Evolutionary conservation across 1,140 invertebrate species (phyloP), one percentile per base, ranked within the genome.

Genomic region (Drosophila serrata): DNA sequence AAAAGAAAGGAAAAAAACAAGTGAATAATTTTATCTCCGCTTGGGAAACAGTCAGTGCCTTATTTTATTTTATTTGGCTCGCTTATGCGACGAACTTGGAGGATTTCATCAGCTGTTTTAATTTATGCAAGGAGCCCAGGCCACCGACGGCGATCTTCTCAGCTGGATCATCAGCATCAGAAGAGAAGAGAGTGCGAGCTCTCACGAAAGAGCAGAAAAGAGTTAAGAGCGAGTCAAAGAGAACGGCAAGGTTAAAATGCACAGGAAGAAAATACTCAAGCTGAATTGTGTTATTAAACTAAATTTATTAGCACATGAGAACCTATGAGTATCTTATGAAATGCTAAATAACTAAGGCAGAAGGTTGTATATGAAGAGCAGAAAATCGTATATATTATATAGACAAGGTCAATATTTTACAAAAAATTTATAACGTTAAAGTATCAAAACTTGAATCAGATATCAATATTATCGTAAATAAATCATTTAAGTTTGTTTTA

Each of bases 91-190:
- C 48, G 33, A 48, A 74, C 73, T 76, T 91, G 77, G 51, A 48
- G 57, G 79, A 91, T 91, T 91, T 91, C 87, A 91, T 91, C 87
- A 91, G 82, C 87, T 35, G 60, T 88, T 91, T 91, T 91, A 91
- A 91, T 91, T 91, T 86, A 90, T 90, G 86, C 85, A 79, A 79
- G 75, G 75, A 84, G 73, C 56, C 60, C 68, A 68, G 29, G 51
- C 51, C 51, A 13, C 22, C 29, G 46, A 51, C 31, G 61, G 37
- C 37, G 65, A 65, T 69, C 65, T 65, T 69, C 61, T n/a, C 61
- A 67, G 61, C 51, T 45, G 65, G 65, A 69, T 69, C 62, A 69
- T 69, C 62, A 69, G 63, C 65, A 69, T 67, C 65, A 67, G 65
- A 62, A 62, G 53, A 65, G 65, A 29, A 33, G 27, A 13, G 15